Base-by-base conservation (phyloP, 2,888 invertebrate genomes). In the Caenorhabditis sp. region DNA sequence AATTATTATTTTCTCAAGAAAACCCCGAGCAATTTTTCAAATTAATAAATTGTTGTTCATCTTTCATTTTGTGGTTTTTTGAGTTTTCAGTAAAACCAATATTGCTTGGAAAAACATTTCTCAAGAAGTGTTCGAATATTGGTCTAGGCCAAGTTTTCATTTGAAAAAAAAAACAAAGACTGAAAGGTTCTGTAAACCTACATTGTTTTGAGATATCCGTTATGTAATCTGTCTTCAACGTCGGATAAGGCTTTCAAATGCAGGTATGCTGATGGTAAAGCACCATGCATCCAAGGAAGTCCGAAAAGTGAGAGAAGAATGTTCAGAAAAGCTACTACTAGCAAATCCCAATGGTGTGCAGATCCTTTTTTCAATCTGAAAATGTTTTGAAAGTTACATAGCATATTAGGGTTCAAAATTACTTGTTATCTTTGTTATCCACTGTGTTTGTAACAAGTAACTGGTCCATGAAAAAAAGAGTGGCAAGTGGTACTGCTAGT, bases 401-500 rank as follows among this genome's bases (percentile, higher is more conserved):
- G 86, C 87, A 14, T 88, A 86, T 8, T 88, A 83, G 76, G 88
- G 84, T 73, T 31, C 10, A 88, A 79, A 75, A 88, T 86, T 84
- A 91, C 91, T 90, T 91, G 85, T 91, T 91, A 69, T 89, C 89
- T 23, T 91, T 91, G 73, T 89, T 90, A 85, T 91, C 91, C 74
- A 91, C 90, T 84, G 91, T 90, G 50, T 91, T 90, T 64, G 89
- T 89, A 36, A 90, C 89, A 69, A 91, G 90, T 83, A 91, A 90
- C 86, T 91, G 91, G 84, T 91, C 91, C 90, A 91, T 91, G 84
- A 91, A 91, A 86, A 91, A 91, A 26, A 91, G 88, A 43, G 91
- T 86, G 0, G 91, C 91, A 3, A 91, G 87, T 66, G 90, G 89
- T 81, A 91, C 90, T 12, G 91, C 91, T 23, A 91, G 88, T 12